A percentile compares a stretch with the other conserved stretches of the same genome.
phyloP scores from a whole-genome alignment of 2,888 invertebrate genomes.

The Callosobruchus maculatus region DNA sequence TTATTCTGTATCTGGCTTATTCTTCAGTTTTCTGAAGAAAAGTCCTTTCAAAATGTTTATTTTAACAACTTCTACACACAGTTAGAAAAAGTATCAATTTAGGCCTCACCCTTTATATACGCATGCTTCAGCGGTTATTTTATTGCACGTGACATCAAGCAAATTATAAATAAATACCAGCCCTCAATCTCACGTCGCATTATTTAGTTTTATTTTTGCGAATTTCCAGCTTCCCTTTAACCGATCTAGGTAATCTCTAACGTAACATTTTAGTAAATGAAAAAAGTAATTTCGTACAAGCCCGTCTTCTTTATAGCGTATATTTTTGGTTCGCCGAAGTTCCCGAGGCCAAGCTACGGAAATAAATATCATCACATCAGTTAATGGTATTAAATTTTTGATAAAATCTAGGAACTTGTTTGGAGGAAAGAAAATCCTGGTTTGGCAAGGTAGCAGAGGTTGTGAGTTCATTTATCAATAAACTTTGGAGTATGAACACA shows the following conservation, averaged over 20 bases:
- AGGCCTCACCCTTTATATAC: no score
- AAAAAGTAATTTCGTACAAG: background rate
- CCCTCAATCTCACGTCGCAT: no score
- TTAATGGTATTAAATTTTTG: background rate
- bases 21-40: no score
- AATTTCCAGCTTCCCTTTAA: background rate
- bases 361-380: background rate
- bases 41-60: no score
- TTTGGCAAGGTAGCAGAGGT: background rate
- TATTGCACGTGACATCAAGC: no score
- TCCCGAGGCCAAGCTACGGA: background rate
- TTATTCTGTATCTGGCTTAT: no score
- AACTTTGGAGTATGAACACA: background rate
- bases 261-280: background rate
- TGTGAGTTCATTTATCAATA: background rate
- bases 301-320: background rate
- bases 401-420: background rate
- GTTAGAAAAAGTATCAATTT: no score
- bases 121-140: no score
- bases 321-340: background rate
- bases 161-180: no score
- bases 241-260: background rate
- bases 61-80: no score
- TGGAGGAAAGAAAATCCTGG: background rate
- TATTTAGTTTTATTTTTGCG: background rate